Conservation (phyloP, 2,797 vertebrate genomes). For the Mallotus villosus region DNA sequence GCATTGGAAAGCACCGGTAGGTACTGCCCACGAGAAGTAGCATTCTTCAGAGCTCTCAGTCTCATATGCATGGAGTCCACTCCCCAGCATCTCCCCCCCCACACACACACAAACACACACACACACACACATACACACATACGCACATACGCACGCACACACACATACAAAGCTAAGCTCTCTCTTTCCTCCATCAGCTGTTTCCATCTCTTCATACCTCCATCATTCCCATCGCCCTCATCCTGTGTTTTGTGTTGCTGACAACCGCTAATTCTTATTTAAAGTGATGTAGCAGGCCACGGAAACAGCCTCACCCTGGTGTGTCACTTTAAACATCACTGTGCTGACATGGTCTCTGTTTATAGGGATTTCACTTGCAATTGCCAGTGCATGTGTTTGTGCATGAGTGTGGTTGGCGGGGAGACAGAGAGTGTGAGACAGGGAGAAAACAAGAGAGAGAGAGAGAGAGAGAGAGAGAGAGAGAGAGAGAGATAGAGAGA, state of each 20-base stretch:
- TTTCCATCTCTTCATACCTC: not conserved
- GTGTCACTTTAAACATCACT: no score
- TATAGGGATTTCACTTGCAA: no score
- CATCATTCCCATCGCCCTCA: not conserved
- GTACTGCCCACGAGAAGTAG: slow-evolving; percentile 44
- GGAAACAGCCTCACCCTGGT: not conserved
- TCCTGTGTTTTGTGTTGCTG: not conserved
- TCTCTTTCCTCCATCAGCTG: not conserved
- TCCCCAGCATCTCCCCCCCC: not conserved
- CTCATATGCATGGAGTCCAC: slow-evolving; percentile 28
- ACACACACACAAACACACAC: slow-evolving; percentile 12
- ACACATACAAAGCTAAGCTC: not conserved
- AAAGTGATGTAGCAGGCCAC: not conserved
- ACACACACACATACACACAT: slow-evolving; percentile 21
- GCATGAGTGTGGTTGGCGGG: not conserved
- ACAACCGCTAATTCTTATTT: not conserved
- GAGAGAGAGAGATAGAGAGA: no score
- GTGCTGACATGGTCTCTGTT: not conserved
- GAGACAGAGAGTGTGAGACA: not conserved
- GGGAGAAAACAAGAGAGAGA: not conserved
- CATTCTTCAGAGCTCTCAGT: slow-evolving; percentile 12
- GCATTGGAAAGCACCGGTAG: slow-evolving; percentile 72
- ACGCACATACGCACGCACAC: not conserved
- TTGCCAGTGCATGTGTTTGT: no score
- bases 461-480: not conserved